Evolutionary conservation across 2,888 invertebrate species (phyloP).

Genomic region (Ormyrus pomaceus): DNA sequence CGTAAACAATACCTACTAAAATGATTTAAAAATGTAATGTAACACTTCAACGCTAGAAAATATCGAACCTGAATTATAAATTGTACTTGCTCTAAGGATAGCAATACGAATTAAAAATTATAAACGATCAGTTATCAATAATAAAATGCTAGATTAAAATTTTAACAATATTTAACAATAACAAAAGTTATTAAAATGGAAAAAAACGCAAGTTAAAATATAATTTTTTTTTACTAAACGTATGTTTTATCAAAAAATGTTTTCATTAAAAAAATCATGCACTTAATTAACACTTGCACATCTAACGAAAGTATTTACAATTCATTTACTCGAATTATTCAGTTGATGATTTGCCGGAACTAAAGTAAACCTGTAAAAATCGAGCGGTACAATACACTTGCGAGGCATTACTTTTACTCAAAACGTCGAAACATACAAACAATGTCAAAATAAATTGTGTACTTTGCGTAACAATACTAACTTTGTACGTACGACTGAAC

Average conservation of each 20-base stretch:
- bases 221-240: too few species aligned
- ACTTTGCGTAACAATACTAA: slow-evolving; percentile 42
- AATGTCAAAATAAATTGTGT: slow-evolving; percentile 33
- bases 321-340: slow-evolving; percentile 8
- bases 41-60: background rate
- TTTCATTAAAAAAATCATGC: too few species aligned
- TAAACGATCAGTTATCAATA: background rate
- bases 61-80: background rate
- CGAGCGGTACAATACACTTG: slow-evolving; percentile 2
- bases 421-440: slow-evolving; percentile 25
- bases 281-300: too few species aligned
- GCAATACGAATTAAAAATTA: background rate
- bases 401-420: slow-evolving; percentile 22
- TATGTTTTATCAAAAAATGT: too few species aligned
- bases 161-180: background rate
- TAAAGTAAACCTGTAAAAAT: background rate
- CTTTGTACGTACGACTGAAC: slow-evolving; percentile 42
- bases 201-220: too few species aligned
- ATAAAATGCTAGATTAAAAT: slow-evolving; percentile 48
- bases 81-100: background rate
- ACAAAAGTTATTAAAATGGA: too few species aligned
- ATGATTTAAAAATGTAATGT: background rate
- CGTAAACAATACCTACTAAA: background rate
- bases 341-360: background rate
- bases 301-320: slow-evolving; percentile 26